Conservation (phyloP, 2,888 invertebrate species). For the Morpho deidamia region DNA sequence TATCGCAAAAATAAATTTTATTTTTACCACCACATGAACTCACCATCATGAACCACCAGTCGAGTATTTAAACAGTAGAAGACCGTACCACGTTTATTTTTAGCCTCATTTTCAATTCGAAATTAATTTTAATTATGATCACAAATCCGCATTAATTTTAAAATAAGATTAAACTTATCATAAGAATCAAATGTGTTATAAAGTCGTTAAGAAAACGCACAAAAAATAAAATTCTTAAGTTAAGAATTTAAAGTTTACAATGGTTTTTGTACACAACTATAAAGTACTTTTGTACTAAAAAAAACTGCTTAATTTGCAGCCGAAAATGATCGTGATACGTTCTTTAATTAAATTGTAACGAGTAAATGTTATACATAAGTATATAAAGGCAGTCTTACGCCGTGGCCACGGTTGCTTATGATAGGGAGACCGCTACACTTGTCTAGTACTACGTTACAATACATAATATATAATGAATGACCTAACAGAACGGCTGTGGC, state of each 20-base stretch:
- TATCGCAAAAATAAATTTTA: background rate
- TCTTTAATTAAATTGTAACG: constrained; percentile 35
- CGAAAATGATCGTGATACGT: background rate
- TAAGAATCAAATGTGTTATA: no score
- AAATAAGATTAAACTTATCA: no score
- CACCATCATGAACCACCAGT: constrained; percentile 28
- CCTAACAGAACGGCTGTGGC: constrained; percentile 12
- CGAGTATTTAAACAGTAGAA: constrained; percentile 14
- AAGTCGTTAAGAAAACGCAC: no score
- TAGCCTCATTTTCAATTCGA: background rate
- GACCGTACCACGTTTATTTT: background rate
- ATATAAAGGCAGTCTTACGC: constrained; percentile 65
- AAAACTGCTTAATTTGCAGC: background rate
- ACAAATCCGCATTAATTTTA: no score
- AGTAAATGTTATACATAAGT: constrained; percentile 51
- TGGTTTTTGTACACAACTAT: no score
- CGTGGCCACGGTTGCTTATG: constrained; percentile 30
- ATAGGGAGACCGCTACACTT: constrained; percentile 10
- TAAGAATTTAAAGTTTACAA: no score
- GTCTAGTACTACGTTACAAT: constrained; percentile 10
- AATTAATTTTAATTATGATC: no score
- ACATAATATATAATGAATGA: constrained; percentile 17
- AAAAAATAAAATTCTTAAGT: no score
- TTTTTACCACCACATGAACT: no score
- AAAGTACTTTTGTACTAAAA: no score